Conservation (phyloP, 1,140 invertebrate species). For the Dinothrombium tinctorium region DNA sequence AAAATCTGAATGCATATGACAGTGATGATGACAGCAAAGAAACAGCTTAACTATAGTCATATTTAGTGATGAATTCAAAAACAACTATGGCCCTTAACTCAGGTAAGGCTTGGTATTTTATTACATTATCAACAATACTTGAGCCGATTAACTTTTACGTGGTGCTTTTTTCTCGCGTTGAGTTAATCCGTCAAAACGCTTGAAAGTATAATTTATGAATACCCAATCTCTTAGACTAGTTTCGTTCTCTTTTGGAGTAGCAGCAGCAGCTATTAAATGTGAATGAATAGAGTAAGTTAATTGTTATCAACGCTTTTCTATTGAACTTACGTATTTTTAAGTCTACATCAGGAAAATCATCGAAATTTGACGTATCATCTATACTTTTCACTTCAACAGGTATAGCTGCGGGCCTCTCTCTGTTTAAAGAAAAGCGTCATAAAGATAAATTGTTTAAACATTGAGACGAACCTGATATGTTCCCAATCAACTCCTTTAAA, state of each 20-base stretch:
- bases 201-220: slow-evolving; percentile 99
- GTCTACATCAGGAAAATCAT: slow-evolving; percentile 97
- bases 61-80: no score
- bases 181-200: slow-evolving; percentile 87
- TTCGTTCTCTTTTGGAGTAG: slow-evolving; percentile 21
- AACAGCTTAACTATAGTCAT: no score
- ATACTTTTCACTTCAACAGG: slow-evolving; percentile 53
- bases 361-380: slow-evolving; percentile 95
- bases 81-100: no score
- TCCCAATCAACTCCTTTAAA: slow-evolving; percentile 42
- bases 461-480: slow-evolving; percentile 34
- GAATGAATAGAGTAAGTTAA: not conserved
- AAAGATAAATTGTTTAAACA: not conserved
- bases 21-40: no score
- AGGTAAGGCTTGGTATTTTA: no score
- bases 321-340: slow-evolving; percentile 44
- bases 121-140: no score
- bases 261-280: slow-evolving; percentile 36
- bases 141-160: slow-evolving; percentile 11
- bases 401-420: slow-evolving; percentile 90
- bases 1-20: no score
- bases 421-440: slow-evolving; percentile 21
- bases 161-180: slow-evolving; percentile 31
- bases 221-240: slow-evolving; percentile 86
- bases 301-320: not conserved